Percentiles rank a stretch among this genome's conserved stretches.
Conservation (phyloP, 2,888 invertebrate species). For the Platycheirus rosarum region DNA sequence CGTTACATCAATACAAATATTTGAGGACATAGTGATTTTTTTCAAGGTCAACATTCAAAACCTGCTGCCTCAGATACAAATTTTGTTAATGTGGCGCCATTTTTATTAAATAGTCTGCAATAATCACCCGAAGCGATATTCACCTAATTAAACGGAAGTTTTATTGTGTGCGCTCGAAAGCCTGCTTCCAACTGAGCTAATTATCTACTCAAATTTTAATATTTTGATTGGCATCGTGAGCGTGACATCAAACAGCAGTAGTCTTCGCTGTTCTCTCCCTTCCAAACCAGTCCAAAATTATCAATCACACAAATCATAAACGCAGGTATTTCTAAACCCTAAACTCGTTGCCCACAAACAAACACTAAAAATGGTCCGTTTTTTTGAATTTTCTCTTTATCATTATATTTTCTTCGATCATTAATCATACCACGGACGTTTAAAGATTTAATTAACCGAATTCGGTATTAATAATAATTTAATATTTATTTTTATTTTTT, state of each 20-base stretch:
- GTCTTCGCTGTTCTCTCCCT: neutral
- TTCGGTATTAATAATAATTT: slow-evolving; percentile 65
- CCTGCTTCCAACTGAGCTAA: slow-evolving; percentile 60
- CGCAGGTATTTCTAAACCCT: slow-evolving; percentile 41
- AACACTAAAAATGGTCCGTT: slow-evolving; percentile 46
- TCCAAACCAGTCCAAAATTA: slow-evolving; percentile 19
- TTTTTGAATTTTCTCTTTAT: slow-evolving; percentile 16
- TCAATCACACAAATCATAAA: slow-evolving; percentile 55
- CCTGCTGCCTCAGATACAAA: neutral
- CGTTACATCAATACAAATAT: too few species aligned
- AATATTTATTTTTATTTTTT: slow-evolving; percentile 7
- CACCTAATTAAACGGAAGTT: slow-evolving; percentile 35
- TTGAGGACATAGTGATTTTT: too few species aligned
- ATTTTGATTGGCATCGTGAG: slow-evolving; percentile 63
- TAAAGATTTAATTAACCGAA: slow-evolving; percentile 72
- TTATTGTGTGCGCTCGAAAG: slow-evolving; percentile 13
- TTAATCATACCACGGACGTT: slow-evolving; percentile 69
- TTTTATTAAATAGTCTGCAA: slow-evolving; percentile 8
- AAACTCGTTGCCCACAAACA: neutral
- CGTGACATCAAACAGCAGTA: slow-evolving; percentile 59
- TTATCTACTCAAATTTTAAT: slow-evolving; percentile 62
- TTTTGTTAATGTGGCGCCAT: slow-evolving; percentile 36
- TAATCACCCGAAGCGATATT: slow-evolving; percentile 18
- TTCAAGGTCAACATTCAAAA: slow-evolving; percentile 4
- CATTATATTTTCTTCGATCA: slow-evolving; percentile 24